phyloP scores from a whole-genome alignment of 2,797 vertebrate genomes.

The Lepilemur ruficaudatus region DNA sequence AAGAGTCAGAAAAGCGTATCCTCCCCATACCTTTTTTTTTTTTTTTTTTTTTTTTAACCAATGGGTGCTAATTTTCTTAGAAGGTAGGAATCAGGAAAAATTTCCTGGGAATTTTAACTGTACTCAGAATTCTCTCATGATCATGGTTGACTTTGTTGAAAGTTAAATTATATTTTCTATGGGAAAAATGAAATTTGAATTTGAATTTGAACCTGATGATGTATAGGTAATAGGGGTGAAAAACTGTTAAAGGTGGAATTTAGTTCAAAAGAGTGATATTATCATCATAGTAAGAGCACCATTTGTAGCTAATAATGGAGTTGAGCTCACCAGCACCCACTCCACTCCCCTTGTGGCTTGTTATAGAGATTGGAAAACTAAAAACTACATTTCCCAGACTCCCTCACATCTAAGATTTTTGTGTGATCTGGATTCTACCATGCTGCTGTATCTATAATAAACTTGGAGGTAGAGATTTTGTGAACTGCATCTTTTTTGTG shows the following conservation, averaged over 20 bases:
- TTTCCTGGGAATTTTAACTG: background rate
- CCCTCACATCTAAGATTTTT: background rate
- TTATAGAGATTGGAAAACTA: background rate
- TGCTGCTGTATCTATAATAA: background rate
- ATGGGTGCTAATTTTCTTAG: background rate
- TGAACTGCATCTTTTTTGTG: background rate
- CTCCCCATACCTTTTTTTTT: too few relatives aligned
- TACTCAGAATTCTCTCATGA: background rate
- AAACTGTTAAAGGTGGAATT: background rate
- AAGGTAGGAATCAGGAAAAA: background rate
- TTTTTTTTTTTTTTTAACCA: background rate
- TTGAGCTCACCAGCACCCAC: background rate
- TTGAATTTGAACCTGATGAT: slow-evolving; percentile 36
- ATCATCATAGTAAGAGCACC: background rate
- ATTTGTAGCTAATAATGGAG: background rate
- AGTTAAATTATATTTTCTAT: background rate
- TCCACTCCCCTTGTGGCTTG: background rate
- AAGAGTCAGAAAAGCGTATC: background rate
- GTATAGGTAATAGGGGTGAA: background rate
- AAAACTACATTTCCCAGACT: background rate
- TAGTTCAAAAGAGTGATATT: background rate
- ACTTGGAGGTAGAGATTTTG: background rate
- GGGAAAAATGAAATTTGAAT: background rate
- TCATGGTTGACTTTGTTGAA: background rate
- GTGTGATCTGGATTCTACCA: background rate